These are phyloP conservation scores for Julus scanicus DNA, from an alignment of 2,888 invertebrate species.

Conservation along the genomic window DNA sequence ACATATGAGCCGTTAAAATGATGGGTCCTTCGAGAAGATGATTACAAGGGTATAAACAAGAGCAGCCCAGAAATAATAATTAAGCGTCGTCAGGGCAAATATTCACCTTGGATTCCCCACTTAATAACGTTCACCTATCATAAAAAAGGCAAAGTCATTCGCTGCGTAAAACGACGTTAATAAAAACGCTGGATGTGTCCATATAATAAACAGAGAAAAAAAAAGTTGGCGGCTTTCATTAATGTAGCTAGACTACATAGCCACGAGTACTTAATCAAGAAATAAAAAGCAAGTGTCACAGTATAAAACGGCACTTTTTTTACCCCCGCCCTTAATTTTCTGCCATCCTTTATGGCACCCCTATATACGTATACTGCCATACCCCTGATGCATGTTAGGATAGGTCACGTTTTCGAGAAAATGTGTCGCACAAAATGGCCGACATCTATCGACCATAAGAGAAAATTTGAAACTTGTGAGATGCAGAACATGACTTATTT, in stretches of 20 bases:
- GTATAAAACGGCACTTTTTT: constrained; percentile 28
- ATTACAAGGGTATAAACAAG: not conserved
- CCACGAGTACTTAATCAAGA: constrained; percentile 30
- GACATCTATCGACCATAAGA: no score
- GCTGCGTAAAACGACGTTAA: constrained; percentile 16
- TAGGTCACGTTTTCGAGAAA: not conserved
- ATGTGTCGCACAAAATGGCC: no score
- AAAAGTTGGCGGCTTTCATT: constrained; percentile 30
- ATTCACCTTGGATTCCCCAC: constrained; percentile 32
- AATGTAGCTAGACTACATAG: constrained; percentile 30
- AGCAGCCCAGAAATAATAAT: constrained; percentile 8
- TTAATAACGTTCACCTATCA: constrained; percentile 21
- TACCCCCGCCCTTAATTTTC: constrained; percentile 15
- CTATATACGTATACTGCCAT: not conserved
- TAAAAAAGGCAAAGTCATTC: constrained; percentile 38
- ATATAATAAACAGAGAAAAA: not conserved
- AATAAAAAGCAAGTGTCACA: constrained; percentile 36
- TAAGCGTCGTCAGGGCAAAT: not conserved
- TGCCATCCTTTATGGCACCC: not conserved
- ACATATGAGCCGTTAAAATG: not conserved
- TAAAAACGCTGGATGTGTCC: constrained; percentile 42
- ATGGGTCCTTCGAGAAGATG: constrained; percentile 10
- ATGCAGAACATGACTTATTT: no score
- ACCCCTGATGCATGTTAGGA: not conserved
- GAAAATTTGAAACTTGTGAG: no score